Base-by-base conservation (phyloP, 2,797 vertebrate genomes). In the Phrynocephalus guinanensis region DNA sequence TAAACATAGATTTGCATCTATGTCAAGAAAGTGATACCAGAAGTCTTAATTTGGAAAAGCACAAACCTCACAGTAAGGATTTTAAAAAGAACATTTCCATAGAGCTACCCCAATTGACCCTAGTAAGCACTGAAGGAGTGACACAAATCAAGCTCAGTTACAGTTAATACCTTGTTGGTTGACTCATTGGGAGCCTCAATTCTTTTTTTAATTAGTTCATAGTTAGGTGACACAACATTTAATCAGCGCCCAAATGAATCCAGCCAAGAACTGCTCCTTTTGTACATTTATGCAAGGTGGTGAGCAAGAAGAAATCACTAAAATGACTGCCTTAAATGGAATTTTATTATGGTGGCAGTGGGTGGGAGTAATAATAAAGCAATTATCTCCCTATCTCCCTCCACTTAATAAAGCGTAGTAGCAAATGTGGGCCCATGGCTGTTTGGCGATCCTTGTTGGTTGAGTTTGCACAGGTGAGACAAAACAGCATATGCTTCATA, bases 181-280 rank as follows among this genome's bases (percentile, higher is more conserved):
- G 92, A 93, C 0, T 13, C 91, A 93, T 90, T 93, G 88, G 83
- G 89, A 93, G 87, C 92, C 94, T 93, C 94, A 95, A 90, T 96
- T 96, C 90, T 80, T 95, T 94, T 94, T 87, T 95, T 96, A 97
- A 97, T 97, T 96, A 97, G 95, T 94, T 93, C 93, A 91, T 93
- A 91, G 88, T 95, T 96, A 95, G 95, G 95, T 94, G 95, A 94
- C 95, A 97, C 95, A 93, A 91, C 94, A 94, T 95, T 96, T 96
- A 96, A 97, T 97, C 96, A 97, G 94, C 8, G 82, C 93, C 82
- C 91, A 97, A 97, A 96, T 95, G 95, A 96, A 95, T 95, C 89
- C 86, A 89, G 91, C 10, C 44, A 82, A 93, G 95, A 95, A 96
- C 95, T 96, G 91, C 93, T 95, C 87, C 92, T 89, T 26, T 3